phyloP scores from a whole-genome alignment of 1,140 invertebrate species.

The Drosophila tsacasi region DNA sequence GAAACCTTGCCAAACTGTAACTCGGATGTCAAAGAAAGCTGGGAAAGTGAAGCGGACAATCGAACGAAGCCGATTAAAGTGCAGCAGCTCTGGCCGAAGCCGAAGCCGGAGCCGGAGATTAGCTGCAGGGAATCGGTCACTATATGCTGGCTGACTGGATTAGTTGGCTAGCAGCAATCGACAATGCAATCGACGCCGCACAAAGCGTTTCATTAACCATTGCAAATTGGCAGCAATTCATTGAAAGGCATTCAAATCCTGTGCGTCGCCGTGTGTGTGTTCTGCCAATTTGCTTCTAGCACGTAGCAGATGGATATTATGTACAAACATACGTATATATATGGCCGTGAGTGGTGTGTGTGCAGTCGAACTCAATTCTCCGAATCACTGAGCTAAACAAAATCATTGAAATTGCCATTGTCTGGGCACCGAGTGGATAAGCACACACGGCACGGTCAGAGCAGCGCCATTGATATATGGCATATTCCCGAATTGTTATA shows the following conservation, averaged over 20 bases:
- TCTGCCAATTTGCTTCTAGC: constrained; percentile 46
- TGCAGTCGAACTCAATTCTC: constrained; percentile 71
- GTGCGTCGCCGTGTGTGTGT: constrained; percentile 31
- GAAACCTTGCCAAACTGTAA: constrained; percentile 70
- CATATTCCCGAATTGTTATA: constrained; percentile 13
- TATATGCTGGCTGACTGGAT: constrained; percentile 26
- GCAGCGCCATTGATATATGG: constrained; percentile 54
- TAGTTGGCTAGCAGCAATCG: constrained; percentile 28
- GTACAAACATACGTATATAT: not conserved
- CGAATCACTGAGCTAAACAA: constrained; percentile 82
- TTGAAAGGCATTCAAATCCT: constrained; percentile 70
- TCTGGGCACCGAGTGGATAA: constrained; percentile 56
- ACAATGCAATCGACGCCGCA: constrained; percentile 74
- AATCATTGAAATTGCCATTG: constrained; percentile 79
- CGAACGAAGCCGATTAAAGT: constrained; percentile 60
- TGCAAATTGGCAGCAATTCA: constrained; percentile 82
- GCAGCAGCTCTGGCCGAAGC: constrained; percentile 33
- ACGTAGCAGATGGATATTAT: constrained; percentile 45
- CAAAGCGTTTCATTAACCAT: constrained; percentile 84
- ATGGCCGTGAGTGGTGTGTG: constrained; percentile 11
- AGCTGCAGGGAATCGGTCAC: constrained; percentile 42
- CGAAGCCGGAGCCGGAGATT: not conserved
- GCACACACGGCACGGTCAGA: constrained; percentile 31
- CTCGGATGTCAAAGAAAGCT: constrained; percentile 80
- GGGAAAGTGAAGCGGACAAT: constrained; percentile 67